Base-by-base conservation (phyloP, 2,888 invertebrate genomes). In the Himalopsyche kuldschensis region DNA sequence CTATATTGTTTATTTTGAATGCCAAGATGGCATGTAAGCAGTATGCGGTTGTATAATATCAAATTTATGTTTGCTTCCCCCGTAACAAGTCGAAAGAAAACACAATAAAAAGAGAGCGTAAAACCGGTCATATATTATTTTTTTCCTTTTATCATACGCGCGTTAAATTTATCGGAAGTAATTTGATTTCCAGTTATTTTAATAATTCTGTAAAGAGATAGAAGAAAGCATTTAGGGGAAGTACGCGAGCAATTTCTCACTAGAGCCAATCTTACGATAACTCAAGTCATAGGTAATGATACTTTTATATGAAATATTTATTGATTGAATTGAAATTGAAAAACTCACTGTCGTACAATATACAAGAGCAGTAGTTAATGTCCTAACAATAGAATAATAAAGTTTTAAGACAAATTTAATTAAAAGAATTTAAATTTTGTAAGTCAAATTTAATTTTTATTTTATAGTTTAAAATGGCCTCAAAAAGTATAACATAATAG, bases 181-280 rank as follows among this genome's bases (percentile, higher is more conserved):
- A 83, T 83, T 83, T 80, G 75, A 83, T 83, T 83, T 80, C 80
- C 63, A 63, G 80, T 82, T 75, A 79, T 79, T 82, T 82, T 79
- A 75, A 55, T 55, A 55, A 55, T 20, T 20, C 24, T 55, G 55
- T 20, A 55, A 55, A 55, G 55, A 55, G 55, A 55, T 20, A 55
- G 55, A 20, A 55, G 55, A 24, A 55, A 55, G 3, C 55, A 55
- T 55, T 55, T 55, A 55, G 55, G 55, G 20, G 55, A 55, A 55
- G 55, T 24, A 20, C 10, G 55, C 24, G 55, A 55, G 55, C 6
- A 24, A 55, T 5, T 55, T 20, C 20, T 55, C 24, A 4, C 24
- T 20, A 20, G 10, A 55, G 20, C 24, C 6, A 1, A 6, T 20
- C 24, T 55, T 20, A 1, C 20, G 24, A 55, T 55, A 55, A 20